These are phyloP conservation scores for Pseudanteris insignis DNA, from an alignment of 2,888 invertebrate genomes.

Conservation along the genomic window DNA sequence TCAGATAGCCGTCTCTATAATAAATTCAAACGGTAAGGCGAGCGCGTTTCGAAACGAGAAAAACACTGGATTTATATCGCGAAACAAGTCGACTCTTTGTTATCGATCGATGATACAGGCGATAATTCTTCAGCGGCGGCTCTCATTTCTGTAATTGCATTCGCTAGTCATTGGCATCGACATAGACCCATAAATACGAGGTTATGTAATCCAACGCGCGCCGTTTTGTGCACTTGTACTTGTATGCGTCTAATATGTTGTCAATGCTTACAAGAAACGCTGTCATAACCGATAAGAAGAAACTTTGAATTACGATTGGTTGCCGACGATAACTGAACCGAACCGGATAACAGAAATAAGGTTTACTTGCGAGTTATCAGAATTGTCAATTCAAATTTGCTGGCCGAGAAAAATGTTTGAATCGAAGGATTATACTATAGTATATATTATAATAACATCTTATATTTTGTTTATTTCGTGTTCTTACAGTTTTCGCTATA, in stretches of 20 bases:
- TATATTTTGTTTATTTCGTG: no score
- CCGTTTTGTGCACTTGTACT: constrained; percentile 19
- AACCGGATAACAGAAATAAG: neutral
- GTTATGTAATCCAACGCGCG: constrained; percentile 22
- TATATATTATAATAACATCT: no score
- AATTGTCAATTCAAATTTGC: neutral
- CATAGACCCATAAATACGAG: constrained; percentile 37
- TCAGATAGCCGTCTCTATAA: constrained; percentile 24
- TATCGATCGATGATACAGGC: constrained; percentile 33
- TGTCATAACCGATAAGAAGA: constrained; percentile 29
- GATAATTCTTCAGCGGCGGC: constrained; percentile 26
- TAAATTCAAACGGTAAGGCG: constrained; percentile 18
- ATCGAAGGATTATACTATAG: no score
- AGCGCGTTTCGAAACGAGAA: constrained; percentile 19
- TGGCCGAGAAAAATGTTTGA: neutral
- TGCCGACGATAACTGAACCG: neutral
- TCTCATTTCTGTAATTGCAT: constrained; percentile 40
- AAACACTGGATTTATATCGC: constrained; percentile 28
- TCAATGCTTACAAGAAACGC: constrained; percentile 20
- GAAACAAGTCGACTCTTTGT: constrained; percentile 30
- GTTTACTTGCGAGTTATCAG: constrained; percentile 6
- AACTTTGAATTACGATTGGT: constrained; percentile 7
- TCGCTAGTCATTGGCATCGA: constrained; percentile 36
- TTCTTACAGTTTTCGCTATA: no score
- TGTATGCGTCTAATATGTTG: constrained; percentile 21